Conservation (phyloP, 35 echinoderm and acorn worm species). For the Holothuria glaberrima region DNA sequence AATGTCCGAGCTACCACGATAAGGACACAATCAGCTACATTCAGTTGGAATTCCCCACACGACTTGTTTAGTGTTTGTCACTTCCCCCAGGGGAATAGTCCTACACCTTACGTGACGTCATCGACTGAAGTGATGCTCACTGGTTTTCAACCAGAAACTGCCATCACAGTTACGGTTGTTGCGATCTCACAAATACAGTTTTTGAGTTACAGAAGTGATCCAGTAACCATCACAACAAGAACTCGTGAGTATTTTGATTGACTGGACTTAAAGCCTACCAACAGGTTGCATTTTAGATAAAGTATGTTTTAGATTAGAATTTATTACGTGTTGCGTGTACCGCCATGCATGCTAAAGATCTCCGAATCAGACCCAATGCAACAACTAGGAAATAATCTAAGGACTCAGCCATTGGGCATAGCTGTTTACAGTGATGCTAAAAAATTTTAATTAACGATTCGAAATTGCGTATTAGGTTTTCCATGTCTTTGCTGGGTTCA, state of each 20-base stretch:
- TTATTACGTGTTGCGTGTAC: no score
- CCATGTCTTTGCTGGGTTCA: no score
- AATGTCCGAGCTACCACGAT: neutral
- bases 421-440: no score
- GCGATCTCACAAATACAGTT: neutral
- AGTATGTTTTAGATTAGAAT: no score
- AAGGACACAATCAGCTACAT: constrained; percentile 1
- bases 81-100: neutral
- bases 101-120: neutral
- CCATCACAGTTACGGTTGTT: neutral
- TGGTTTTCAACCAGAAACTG: neutral
- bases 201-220: constrained; percentile 8
- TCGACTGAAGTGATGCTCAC: neutral
- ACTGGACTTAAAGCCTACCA: no score
- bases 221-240: neutral
- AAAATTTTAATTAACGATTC: no score
- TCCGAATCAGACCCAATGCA: no score
- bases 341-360: no score
- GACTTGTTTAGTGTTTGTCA: constrained; percentile 11
- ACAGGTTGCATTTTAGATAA: no score
- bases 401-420: no score
- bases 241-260: constrained; percentile 24
- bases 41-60: constrained; percentile 27
- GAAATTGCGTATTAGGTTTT: no score
- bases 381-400: no score